Evolutionary conservation across 2,113 vertebrate species (phyloP).

Genomic region (Struthidea cinerea): DNA sequence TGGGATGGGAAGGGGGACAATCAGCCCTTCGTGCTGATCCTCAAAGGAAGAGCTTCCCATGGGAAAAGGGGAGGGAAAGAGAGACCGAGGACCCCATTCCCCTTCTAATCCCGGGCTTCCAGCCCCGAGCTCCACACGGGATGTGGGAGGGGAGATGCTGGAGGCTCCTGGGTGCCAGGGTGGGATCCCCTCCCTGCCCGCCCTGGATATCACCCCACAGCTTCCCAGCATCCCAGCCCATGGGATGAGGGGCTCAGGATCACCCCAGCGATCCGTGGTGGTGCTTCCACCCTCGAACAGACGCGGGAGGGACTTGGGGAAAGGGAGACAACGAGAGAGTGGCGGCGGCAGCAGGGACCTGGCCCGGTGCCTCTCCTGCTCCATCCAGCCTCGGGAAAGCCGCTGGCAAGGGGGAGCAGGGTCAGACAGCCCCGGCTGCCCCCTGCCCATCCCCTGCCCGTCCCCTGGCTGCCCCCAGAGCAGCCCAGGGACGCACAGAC

Average conservation of each 20-base stretch:
- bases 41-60: neutral
- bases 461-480: neutral
- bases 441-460: neutral
- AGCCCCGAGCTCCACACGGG: accelerated
- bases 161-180: neutral
- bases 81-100: neutral
- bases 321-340: neutral
- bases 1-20: neutral
- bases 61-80: neutral
- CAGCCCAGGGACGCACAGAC: neutral
- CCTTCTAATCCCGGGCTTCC: neutral
- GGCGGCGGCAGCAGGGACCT: neutral
- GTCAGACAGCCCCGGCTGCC: neutral
- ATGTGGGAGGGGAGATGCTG: neutral
- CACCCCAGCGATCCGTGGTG: neutral
- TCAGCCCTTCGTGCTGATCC: neutral
- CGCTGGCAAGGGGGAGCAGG: neutral
- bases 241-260: neutral
- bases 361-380: neutral
- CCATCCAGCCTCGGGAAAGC: neutral
- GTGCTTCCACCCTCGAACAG: neutral
- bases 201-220: neutral
- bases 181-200: neutral
- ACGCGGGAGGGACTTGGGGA: neutral
- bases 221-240: neutral